Evolutionary conservation across 2,113 vertebrate species (phyloP).

Genomic region (Amphiprion ocellaris): DNA sequence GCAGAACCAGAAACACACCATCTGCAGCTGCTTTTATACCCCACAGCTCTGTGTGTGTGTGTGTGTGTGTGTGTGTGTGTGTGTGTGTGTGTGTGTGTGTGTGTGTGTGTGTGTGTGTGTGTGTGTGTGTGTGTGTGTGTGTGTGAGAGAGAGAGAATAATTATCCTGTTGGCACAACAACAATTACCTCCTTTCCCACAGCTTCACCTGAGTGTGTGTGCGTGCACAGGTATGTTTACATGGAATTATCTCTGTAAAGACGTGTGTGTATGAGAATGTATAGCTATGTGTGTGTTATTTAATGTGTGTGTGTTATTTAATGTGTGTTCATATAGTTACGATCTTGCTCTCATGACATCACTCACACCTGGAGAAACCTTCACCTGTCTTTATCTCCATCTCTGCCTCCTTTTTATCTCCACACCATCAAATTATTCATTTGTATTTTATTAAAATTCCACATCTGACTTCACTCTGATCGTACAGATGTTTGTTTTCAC

Average conservation of each 20-base stretch:
- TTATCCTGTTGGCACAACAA: conserved; percentile 38
- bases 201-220: not conserved
- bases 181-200: conserved; percentile 40
- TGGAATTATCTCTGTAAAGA: not conserved
- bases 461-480: too few relatives aligned
- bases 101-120: too few relatives aligned
- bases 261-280: not conserved
- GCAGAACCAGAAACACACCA: conserved; percentile 15
- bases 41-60: not conserved
- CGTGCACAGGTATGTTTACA: conserved; percentile 18
- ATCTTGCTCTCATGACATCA: not conserved
- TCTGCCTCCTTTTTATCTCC: too few relatives aligned
- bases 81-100: too few relatives aligned
- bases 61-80: conserved; percentile 4
- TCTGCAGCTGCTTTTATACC: conserved; percentile 56
- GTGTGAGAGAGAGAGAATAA: not conserved
- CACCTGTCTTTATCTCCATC: not conserved
- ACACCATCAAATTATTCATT: too few relatives aligned
- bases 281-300: too few relatives aligned
- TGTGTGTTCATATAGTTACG: not conserved
- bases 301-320: too few relatives aligned
- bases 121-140: too few relatives aligned
- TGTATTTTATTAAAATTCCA: too few relatives aligned
- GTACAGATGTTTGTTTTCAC: too few relatives aligned
- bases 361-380: not conserved